Evolutionary conservation across 30 jellyfish, hydroid and myxozoan genomes (phyloP).

Genomic region (Hydra vulgaris): DNA sequence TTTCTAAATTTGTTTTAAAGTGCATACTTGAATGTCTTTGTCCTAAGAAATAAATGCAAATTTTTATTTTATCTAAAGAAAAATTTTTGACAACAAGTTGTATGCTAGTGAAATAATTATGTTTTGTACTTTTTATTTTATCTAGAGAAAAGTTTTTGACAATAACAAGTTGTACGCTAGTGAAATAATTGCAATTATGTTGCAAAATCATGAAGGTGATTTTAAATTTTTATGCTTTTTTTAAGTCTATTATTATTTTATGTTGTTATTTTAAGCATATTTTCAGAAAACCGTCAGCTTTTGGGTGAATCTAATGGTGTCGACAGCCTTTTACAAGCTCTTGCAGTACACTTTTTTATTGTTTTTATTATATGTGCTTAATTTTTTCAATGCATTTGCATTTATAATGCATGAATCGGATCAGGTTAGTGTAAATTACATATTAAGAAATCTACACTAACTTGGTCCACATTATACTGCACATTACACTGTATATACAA

Average conservation of each 20-base stretch:
- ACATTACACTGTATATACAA: no score
- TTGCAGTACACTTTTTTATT: slow-evolving; percentile 56
- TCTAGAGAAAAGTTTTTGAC: slow-evolving; percentile 60
- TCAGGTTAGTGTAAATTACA: no score
- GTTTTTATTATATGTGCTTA: background rate
- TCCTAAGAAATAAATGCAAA: no score
- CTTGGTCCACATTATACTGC: no score
- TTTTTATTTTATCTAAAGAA: slow-evolving; percentile 25
- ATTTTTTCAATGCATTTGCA: no score
- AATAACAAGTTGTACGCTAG: slow-evolving; percentile 82
- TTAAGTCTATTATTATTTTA: background rate
- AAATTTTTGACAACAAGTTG: slow-evolving; percentile 61
- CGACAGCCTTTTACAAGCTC: slow-evolving; percentile 68
- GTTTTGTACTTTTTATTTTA: background rate
- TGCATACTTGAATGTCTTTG: no score
- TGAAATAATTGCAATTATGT: slow-evolving; percentile 86
- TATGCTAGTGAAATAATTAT: slow-evolving; percentile 88
- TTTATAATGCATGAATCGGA: no score
- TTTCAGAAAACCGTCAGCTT: slow-evolving; percentile 65
- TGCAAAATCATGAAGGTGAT: slow-evolving; percentile 71
- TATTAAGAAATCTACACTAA: background rate
- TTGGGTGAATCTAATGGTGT: slow-evolving; percentile 79
- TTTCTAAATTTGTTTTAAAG: background rate
- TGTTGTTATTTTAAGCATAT: background rate
- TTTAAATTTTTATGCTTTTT: no score